Evolutionary conservation across 2,888 invertebrate species (phyloP), one percentile per base, ranked within the genome.

Genomic region (Eristalinus sepulchralis): DNA sequence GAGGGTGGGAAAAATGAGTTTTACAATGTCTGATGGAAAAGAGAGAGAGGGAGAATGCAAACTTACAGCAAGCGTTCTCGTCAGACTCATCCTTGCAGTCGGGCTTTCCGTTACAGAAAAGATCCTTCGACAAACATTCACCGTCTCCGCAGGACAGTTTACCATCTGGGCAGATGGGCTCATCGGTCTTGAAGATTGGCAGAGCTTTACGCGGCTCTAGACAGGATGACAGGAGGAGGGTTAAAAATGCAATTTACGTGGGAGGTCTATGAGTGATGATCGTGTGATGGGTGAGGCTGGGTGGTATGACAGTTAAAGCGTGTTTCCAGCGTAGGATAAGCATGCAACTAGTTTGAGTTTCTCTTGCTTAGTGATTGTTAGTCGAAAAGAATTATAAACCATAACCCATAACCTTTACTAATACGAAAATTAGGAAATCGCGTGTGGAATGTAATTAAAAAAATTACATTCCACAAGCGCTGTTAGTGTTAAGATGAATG

Each of bases 41-140:
- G 1, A 17, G 27, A 20, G n/a, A 33, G 8, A n/a, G 13, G n/a
- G n/a, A 53, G 13, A 20, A 9, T 0, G 6, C 11, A 63, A 78
- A 97, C 97, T 96, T 94, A 98, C 98, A 96, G 94, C 98, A 98
- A 89, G 98, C 97, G 90, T 98, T 98, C 93, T 98, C 98, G 91
- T 98, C 98, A 71, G 98, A 98, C 91, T 97, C 98, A 91, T 98
- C 98, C 91, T 97, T 96, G 94, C 98, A 98, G 92, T 98, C 98
- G 70, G 96, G 95, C 93, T 97, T 97, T 90, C 97, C 98, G 91
- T 98, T 97, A 93, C 98, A 98, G 95, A 98, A 98, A 76, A 98
- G 94, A 91, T 97, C 97, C 93, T 96, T 97, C 89, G 97, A 97
- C 82, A 98, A 95, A 93, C 98, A 98, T 92, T 98, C 98, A 88